Conservation (phyloP, 2,888 invertebrate genomes). For the Oxytorus armatus region DNA sequence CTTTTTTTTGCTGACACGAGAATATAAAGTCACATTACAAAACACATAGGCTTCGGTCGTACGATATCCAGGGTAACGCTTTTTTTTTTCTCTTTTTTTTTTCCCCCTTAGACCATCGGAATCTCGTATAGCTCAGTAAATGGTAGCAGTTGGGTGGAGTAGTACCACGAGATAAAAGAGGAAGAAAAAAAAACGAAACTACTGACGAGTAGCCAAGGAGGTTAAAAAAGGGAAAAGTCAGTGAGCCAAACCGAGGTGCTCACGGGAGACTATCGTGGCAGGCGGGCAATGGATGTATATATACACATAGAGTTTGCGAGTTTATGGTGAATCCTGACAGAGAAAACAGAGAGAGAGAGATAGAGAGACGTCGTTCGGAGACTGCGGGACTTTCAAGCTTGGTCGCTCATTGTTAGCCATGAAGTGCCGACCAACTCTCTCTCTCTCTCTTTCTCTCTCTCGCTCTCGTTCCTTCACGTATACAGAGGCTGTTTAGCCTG, state of each 20-base stretch:
- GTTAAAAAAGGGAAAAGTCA: slow-evolving; percentile 32
- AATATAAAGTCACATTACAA: background rate
- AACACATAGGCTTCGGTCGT: slow-evolving; percentile 4
- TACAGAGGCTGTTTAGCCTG: slow-evolving; percentile 40
- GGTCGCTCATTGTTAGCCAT: slow-evolving; percentile 74
- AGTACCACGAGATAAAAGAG: slow-evolving; percentile 5
- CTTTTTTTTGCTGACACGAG: no score
- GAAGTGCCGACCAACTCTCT: slow-evolving; percentile 57
- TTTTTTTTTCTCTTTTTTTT: slow-evolving; percentile 15
- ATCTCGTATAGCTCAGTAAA: slow-evolving; percentile 18
- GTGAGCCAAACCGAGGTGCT: slow-evolving; percentile 55
- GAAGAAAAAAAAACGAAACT: no score
- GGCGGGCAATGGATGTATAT: slow-evolving; percentile 50
- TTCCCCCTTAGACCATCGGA: background rate
- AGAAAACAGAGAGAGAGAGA: slow-evolving; percentile 7
- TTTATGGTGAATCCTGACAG: slow-evolving; percentile 42
- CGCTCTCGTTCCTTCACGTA: slow-evolving; percentile 8
- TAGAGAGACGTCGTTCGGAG: slow-evolving; percentile 69
- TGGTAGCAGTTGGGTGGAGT: slow-evolving; percentile 25
- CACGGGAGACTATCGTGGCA: slow-evolving; percentile 44
- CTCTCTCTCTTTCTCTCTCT: no score
- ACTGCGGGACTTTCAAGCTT: slow-evolving; percentile 69
- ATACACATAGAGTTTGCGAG: slow-evolving; percentile 49
- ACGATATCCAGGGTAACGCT: slow-evolving; percentile 6
- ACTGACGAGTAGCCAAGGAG: slow-evolving; percentile 35